These are phyloP conservation scores for Pollenia griseotomentosa DNA, from an alignment of 2,888 invertebrate species.

Conservation along the genomic window DNA sequence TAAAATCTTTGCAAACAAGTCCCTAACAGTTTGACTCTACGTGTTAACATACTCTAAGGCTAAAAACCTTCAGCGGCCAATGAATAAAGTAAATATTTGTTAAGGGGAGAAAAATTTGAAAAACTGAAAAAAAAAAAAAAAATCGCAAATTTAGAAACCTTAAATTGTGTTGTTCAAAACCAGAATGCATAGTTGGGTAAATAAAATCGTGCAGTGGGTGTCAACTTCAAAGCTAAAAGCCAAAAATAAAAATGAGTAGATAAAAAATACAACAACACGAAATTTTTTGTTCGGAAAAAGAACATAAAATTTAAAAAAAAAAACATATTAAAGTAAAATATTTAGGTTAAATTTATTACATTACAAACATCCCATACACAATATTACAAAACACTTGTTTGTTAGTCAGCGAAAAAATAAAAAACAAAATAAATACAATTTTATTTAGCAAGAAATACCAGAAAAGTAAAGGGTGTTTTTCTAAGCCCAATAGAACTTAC, in stretches of 20 bases:
- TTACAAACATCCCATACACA: conserved; percentile 38
- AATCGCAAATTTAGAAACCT: conserved; percentile 16
- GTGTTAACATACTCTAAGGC: conserved; percentile 63
- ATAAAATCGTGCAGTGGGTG: conserved; percentile 70
- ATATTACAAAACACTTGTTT: conserved; percentile 50
- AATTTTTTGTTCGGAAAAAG: conserved; percentile 22
- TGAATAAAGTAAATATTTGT: conserved; percentile 52
- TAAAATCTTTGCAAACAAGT: conserved; percentile 33
- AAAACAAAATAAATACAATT: not conserved
- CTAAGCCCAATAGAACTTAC: no score
- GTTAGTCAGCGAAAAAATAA: not conserved
- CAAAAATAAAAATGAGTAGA: not conserved
- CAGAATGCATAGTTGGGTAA: conserved; percentile 21
- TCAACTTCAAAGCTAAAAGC: conserved; percentile 58
- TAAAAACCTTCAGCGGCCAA: conserved; percentile 58
- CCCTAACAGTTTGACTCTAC: conserved; percentile 25
- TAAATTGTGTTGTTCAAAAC: conserved; percentile 55
- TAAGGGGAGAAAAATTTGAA: not conserved
- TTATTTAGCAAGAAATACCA: not conserved
- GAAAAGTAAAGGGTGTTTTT: no score
- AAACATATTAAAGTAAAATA: conserved; percentile 42
- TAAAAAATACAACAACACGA: conserved; percentile 47
- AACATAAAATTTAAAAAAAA: not conserved
- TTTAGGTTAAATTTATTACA: conserved; percentile 64
- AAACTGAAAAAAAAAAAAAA: not conserved